Conservation (phyloP, 1,140 invertebrate genomes). For the Scaptomyza graminum region DNA sequence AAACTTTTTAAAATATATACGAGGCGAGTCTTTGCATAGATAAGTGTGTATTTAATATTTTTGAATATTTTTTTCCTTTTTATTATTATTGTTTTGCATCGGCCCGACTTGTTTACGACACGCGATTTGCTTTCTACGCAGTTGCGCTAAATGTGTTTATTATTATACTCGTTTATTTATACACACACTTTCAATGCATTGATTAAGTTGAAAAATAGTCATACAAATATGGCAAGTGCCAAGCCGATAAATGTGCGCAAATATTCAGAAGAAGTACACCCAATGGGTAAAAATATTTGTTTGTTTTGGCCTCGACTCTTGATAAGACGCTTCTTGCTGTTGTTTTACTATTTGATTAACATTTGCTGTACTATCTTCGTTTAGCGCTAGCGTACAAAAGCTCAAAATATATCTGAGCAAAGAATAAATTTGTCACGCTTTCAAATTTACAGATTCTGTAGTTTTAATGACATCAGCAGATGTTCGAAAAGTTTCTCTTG, state of each 20-base stretch:
- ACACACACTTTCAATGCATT: slow-evolving; percentile 52
- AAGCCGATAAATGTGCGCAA: slow-evolving; percentile 46
- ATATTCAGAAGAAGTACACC: slow-evolving; percentile 27
- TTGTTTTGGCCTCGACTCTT: background rate
- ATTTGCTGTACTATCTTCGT: slow-evolving; percentile 27
- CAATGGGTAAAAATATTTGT: background rate
- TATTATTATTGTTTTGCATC: slow-evolving; percentile 24
- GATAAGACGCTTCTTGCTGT: slow-evolving; percentile 11
- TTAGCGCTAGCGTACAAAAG: slow-evolving; percentile 25
- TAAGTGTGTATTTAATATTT: slow-evolving; percentile 14
- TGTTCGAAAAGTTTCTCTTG: slow-evolving; percentile 8
- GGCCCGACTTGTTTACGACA: slow-evolving; percentile 70
- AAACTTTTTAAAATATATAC: background rate
- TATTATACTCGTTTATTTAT: slow-evolving; percentile 27
- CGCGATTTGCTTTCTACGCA: slow-evolving; percentile 74
- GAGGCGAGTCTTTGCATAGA: background rate
- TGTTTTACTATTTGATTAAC: slow-evolving; percentile 18
- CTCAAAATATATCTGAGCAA: slow-evolving; percentile 10
- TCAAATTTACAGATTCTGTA: background rate
- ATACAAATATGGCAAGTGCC: slow-evolving; percentile 55
- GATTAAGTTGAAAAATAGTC: slow-evolving; percentile 64
- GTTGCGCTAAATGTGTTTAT: slow-evolving; percentile 59
- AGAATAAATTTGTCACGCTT: slow-evolving; percentile 38
- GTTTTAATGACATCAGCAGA: slow-evolving; percentile 10
- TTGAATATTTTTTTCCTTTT: slow-evolving; percentile 66